A percentile compares a stretch with the other conserved stretches of the same genome.
phyloP scores from a whole-genome alignment of 2,888 invertebrate species.

The Horisme vitalbata region DNA sequence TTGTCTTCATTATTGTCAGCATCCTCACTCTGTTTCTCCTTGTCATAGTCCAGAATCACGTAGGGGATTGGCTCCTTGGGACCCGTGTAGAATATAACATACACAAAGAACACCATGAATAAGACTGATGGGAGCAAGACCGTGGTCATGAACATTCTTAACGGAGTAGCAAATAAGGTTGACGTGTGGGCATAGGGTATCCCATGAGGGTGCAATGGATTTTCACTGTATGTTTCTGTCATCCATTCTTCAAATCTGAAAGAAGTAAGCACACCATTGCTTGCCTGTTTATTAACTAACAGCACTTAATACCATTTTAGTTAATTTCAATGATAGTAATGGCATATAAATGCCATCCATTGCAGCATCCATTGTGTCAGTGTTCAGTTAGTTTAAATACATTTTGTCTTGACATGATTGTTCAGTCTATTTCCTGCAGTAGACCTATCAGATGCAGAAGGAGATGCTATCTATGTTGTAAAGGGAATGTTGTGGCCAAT shows the following conservation, averaged over 20 bases:
- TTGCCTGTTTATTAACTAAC: no score
- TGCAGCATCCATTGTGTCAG: no score
- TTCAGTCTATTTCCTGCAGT: no score
- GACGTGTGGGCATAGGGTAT: not conserved
- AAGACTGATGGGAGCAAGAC: conserved; percentile 34
- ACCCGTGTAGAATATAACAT: conserved; percentile 34
- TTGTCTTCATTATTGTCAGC: conserved; percentile 16
- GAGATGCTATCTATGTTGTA: no score
- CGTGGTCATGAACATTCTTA: conserved; percentile 27
- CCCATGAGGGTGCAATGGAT: not conserved
- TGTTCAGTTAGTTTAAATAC: no score
- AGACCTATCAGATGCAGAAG: no score
- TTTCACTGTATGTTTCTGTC: conserved; percentile 21
- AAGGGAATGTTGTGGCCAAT: no score
- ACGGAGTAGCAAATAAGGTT: conserved; percentile 21
- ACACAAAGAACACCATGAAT: conserved; percentile 33
- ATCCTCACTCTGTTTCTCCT: conserved; percentile 6
- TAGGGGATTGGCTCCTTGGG: conserved; percentile 25
- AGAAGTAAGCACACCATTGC: conserved; percentile 1
- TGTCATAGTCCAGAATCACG: conserved; percentile 19
- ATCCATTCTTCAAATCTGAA: conserved; percentile 38
- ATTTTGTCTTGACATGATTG: no score
- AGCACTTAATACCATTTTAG: no score
- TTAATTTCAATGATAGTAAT: no score
- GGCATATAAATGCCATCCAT: no score